Percentiles rank a stretch among this genome's conserved stretches.
phyloP scores from a whole-genome alignment of 2,888 invertebrate genomes.

The Caenorhabditis macrosperma region DNA sequence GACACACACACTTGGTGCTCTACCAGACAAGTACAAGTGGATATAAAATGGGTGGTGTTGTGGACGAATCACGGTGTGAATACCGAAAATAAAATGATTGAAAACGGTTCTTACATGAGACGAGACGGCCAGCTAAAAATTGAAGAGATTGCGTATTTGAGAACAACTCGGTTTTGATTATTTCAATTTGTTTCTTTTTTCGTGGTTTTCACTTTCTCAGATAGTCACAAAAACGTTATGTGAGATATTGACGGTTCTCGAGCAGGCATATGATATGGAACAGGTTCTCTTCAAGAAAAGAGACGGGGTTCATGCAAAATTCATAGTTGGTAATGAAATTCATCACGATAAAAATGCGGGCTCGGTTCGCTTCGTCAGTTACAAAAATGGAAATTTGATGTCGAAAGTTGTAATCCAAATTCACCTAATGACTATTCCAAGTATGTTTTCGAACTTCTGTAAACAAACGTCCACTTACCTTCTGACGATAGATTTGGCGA shows the following conservation, averaged over 20 bases:
- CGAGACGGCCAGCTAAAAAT: constrained; percentile 79
- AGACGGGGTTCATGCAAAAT: constrained; percentile 52
- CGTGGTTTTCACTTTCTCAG: not conserved
- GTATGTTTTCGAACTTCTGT: not conserved
- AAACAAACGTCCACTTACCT: constrained; percentile 66
- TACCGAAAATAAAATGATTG: constrained; percentile 40
- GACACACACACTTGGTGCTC: constrained; percentile 29
- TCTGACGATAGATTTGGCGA: constrained; percentile 80
- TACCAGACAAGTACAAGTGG: constrained; percentile 6
- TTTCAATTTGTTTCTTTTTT: not conserved
- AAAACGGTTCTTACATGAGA: constrained; percentile 77
- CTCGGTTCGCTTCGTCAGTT: constrained; percentile 41
- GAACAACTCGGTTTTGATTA: not conserved
- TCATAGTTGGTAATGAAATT: constrained; percentile 53
- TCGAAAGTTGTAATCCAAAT: not conserved
- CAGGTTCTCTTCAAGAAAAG: constrained; percentile 13
- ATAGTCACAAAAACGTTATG: constrained; percentile 5
- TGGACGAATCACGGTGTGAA: constrained; percentile 48
- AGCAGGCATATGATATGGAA: constrained; percentile 44
- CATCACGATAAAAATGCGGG: constrained; percentile 53
- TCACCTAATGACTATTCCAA: not conserved
- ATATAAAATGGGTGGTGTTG: constrained; percentile 42
- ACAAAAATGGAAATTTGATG: not conserved
- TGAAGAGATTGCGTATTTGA: constrained; percentile 16
- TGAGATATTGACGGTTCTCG: not conserved